phyloP scores from a whole-genome alignment of 2,797 vertebrate species.

The Cyclopterus lumpus region DNA sequence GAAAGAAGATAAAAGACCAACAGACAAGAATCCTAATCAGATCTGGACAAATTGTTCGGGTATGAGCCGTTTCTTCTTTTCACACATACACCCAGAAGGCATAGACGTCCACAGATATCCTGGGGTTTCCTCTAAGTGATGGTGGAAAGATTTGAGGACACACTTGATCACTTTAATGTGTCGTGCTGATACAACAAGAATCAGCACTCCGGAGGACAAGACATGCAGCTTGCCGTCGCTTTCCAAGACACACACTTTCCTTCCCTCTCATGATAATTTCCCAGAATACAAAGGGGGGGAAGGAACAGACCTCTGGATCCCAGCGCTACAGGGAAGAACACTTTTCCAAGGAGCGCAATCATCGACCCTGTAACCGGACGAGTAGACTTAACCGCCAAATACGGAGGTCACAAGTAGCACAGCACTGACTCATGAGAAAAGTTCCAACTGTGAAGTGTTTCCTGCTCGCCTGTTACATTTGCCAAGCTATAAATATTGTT shows the following conservation, averaged over 20 bases:
- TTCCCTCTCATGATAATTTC: background rate
- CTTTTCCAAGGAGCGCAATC: constrained; percentile 74
- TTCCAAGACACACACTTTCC: background rate
- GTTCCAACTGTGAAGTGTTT: constrained; percentile 11
- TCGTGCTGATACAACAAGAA: constrained; percentile 3
- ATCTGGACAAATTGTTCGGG: background rate
- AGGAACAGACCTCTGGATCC: constrained; percentile 81
- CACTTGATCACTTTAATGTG: background rate
- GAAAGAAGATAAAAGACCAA: background rate
- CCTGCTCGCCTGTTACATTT: constrained; percentile 11
- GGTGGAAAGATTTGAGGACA: constrained; percentile 49
- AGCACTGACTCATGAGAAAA: constrained; percentile 42
- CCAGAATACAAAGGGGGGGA: constrained; percentile 85
- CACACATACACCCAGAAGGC: constrained; percentile 90
- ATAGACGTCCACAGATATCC: constrained; percentile 73
- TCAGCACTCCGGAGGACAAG: background rate
- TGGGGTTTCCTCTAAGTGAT: constrained; percentile 79
- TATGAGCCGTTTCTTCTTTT: constrained; percentile 25
- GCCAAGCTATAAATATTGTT: constrained; percentile 17
- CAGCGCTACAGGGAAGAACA: constrained; percentile 68
- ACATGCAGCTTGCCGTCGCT: background rate
- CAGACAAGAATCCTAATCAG: background rate
- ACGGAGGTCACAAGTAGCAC: constrained; percentile 87
- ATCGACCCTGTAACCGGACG: constrained; percentile 88
- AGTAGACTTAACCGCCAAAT: constrained; percentile 93